Evolutionary conservation across 2,888 invertebrate genomes (phyloP), one percentile per base, ranked within the genome.

Genomic region (Physocephala rufipes): DNA sequence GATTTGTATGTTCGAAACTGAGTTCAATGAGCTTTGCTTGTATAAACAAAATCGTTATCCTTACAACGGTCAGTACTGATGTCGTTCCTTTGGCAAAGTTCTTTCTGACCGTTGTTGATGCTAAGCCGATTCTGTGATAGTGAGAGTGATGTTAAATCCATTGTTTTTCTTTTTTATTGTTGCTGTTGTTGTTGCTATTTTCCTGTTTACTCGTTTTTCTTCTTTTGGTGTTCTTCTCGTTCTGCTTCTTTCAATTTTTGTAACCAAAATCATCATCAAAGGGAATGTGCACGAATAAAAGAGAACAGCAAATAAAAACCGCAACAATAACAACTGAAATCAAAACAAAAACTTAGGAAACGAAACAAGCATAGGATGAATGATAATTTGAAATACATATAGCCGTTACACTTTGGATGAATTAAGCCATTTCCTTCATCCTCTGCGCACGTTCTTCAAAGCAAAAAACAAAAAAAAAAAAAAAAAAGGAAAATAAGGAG

Each of bases 211-310:
- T 45, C 9, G 12, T 45, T 45, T 12, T 45, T 12, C 15, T 45
- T 45, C 45, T 45, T 15, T 12, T 45, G 9, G 15, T n/a, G n/a
- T n/a, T n/a, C 9, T 45, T 12, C 45, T 45, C 26, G 62, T 65
- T 24, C 49, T 53, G 64, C 43, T 55, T 55, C 55, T 21, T 21
- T 45, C 51, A 78, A 78, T 81, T 79, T 78, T 78, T 77, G 76
- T 78, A n/a, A n/a, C 76, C 75, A 73, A 73, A 75, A 65, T 53
- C 65, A 36, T 28, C 65, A 65, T 65, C 65, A 65, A 65, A 65
- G 53, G 53, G 51, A 65, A 65, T 19, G 28, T 30, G 28, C 49
- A 51, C 65, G 51, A n/a, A n/a, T n/a, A n/a, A n/a, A n/a, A n/a
- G n/a, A n/a, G n/a, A n/a, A n/a, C n/a, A n/a, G n/a, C n/a, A n/a